Conservation (phyloP, 2,113 vertebrate species). For the Origma solitaria region DNA sequence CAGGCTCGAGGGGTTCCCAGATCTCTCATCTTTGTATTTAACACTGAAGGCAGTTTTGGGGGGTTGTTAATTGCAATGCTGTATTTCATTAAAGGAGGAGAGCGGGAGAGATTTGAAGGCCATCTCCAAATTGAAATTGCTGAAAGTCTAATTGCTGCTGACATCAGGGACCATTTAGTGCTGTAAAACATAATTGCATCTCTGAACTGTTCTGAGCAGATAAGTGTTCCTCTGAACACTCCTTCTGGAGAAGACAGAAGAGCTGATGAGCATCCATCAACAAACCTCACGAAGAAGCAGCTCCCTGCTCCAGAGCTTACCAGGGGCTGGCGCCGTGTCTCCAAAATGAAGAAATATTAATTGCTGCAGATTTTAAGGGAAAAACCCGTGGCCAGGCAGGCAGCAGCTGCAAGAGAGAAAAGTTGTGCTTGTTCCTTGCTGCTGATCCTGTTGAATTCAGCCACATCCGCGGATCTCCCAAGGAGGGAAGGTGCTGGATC, state of each 20-base stretch:
- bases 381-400: neutral
- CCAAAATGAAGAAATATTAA: neutral
- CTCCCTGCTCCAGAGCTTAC: neutral
- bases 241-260: conserved; percentile 38
- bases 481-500: neutral
- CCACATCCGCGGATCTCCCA: accelerated
- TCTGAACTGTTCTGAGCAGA: conserved; percentile 48
- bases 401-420: neutral
- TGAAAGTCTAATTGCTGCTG: conserved; percentile 60
- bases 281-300: neutral
- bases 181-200: conserved; percentile 61
- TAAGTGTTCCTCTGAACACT: conserved; percentile 51
- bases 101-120: conserved; percentile 42
- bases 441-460: neutral
- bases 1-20: neutral
- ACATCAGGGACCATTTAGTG: conserved; percentile 64
- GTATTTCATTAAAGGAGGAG: conserved; percentile 44
- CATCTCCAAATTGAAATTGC: conserved; percentile 59
- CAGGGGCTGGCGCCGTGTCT: neutral
- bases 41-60: neutral
- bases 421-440: neutral
- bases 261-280: conserved; percentile 49
- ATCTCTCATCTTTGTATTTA: conserved; percentile 32
- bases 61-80: conserved; percentile 28
- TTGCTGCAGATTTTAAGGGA: neutral